Conservation (phyloP, 2,888 invertebrate species). For the Xestia sexstrigata region DNA sequence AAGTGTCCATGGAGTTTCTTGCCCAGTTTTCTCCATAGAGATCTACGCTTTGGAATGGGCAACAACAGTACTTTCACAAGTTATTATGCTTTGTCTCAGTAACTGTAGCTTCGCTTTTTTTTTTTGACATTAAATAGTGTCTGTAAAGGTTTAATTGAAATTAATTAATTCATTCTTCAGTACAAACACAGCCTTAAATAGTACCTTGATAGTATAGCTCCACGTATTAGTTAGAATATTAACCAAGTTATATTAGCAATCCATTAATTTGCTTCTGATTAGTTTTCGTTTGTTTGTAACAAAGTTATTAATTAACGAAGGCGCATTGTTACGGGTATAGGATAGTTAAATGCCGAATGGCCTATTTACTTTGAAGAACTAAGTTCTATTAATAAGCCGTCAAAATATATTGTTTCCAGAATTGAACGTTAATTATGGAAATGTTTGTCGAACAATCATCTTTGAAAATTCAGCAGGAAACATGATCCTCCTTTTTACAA, state of each 20-base stretch:
- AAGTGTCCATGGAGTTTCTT: too few species aligned
- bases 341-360: slow-evolving; percentile 14
- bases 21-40: too few species aligned
- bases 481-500: neutral
- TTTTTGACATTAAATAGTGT: too few species aligned
- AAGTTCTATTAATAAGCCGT: slow-evolving; percentile 31
- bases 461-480: neutral
- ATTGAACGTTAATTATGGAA: neutral
- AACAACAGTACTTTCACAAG: too few species aligned
- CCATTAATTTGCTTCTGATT: slow-evolving; percentile 45
- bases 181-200: neutral
- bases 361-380: slow-evolving; percentile 38
- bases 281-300: slow-evolving; percentile 39
- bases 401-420: slow-evolving; percentile 21
- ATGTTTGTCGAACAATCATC: slow-evolving; percentile 4
- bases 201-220: neutral
- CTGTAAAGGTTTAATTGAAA: too few species aligned
- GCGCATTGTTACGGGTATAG: slow-evolving; percentile 14
- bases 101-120: too few species aligned
- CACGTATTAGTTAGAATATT: slow-evolving; percentile 1
- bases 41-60: too few species aligned
- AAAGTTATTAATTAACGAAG: slow-evolving; percentile 45
- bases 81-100: too few species aligned
- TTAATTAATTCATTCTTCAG: neutral
- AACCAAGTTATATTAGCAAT: slow-evolving; percentile 21